These are phyloP conservation scores for Neoitamus cyanurus DNA, from an alignment of 2,888 invertebrate genomes.

Conservation along the genomic window DNA sequence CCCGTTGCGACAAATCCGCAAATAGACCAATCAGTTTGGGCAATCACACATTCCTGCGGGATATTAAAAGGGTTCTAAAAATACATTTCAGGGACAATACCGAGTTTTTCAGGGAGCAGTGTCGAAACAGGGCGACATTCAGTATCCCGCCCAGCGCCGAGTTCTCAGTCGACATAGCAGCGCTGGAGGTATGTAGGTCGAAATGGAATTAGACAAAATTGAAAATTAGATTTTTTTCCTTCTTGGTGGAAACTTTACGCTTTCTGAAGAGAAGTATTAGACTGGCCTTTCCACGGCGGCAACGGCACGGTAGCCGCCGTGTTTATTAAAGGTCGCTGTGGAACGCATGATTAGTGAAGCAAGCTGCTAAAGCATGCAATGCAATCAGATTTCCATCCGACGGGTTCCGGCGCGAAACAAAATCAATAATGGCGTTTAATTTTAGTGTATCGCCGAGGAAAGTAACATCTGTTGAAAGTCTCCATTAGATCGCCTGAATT, in stretches of 20 bases:
- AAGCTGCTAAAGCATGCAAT: not conserved
- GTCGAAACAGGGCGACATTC: not conserved
- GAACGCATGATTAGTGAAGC: slow-evolving; percentile 18
- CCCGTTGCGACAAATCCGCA: not conserved
- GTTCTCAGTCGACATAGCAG: not conserved
- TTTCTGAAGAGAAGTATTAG: not conserved
- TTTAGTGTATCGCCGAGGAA: slow-evolving; percentile 3
- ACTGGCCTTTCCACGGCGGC: not conserved
- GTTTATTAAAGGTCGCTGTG: slow-evolving; percentile 8
- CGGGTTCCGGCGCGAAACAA: not conserved
- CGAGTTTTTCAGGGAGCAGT: not conserved
- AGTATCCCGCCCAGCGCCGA: no score
- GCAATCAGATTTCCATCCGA: not conserved
- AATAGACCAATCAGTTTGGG: not conserved
- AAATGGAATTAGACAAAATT: slow-evolving; percentile 3
- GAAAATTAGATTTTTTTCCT: not conserved
- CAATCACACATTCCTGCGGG: not conserved
- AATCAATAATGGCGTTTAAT: slow-evolving; percentile 19
- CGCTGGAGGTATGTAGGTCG: slow-evolving; percentile 6
- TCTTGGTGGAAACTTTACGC: not conserved
- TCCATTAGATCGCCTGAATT: not conserved
- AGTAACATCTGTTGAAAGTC: not conserved
- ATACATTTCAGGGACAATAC: slow-evolving; percentile 23
- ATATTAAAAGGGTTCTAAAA: slow-evolving; percentile 19
- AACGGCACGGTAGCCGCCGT: not conserved